Evolutionary conservation across 1,140 invertebrate genomes (phyloP).

Genomic region (Microplitis mediator): DNA sequence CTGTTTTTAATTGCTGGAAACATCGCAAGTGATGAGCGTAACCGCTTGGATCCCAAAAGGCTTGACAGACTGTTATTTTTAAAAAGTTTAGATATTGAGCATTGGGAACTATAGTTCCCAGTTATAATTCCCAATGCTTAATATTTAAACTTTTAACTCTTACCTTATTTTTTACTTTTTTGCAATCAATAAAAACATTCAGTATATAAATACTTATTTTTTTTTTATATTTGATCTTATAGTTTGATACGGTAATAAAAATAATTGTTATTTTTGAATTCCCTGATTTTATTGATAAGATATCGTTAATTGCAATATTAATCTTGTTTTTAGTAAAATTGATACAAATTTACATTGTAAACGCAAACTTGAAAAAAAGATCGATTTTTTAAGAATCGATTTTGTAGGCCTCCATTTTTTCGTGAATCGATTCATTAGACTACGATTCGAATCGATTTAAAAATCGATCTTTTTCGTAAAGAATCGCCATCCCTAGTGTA

Average conservation of each 20-base stretch:
- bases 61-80: constrained; percentile 28
- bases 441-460: not conserved
- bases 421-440: not conserved
- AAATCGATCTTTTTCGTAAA: not conserved
- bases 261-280: too few relatives aligned
- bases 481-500: not conserved
- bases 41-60: constrained; percentile 24
- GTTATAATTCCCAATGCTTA: too few relatives aligned
- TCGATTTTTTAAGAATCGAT: not conserved
- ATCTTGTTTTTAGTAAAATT: too few relatives aligned
- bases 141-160: not conserved
- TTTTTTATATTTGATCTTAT: too few relatives aligned
- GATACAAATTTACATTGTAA: too few relatives aligned
- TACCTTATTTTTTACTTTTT: too few relatives aligned
- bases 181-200: not conserved
- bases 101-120: constrained; percentile 17
- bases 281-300: too few relatives aligned
- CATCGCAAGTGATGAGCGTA: constrained; percentile 29
- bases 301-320: too few relatives aligned
- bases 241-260: too few relatives aligned
- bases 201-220: too few relatives aligned
- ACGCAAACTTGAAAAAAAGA: not conserved
- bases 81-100: not conserved
- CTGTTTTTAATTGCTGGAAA: constrained; percentile 52
- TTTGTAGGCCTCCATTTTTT: not conserved